Conservation (phyloP, 30 jellyfish, hydroid and myxozoan genomes). For the Aurelia sp. region DNA sequence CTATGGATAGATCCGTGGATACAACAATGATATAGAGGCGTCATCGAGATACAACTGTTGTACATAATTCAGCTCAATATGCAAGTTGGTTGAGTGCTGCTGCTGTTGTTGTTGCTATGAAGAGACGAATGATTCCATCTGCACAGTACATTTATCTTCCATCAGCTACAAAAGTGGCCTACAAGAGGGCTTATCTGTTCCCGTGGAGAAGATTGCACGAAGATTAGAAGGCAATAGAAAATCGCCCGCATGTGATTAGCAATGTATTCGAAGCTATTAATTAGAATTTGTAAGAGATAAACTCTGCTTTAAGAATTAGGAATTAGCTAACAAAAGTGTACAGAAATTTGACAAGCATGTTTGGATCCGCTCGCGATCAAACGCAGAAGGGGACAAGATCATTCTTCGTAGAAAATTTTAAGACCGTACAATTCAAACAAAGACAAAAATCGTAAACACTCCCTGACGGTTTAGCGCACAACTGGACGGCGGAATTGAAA, state of each 20-base stretch:
- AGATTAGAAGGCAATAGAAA: conserved; percentile 66
- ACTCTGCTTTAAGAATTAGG: conserved; percentile 38
- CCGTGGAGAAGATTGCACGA: conserved; percentile 56
- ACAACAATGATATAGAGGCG: too few relatives aligned
- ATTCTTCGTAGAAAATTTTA: not conserved
- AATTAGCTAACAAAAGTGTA: conserved; percentile 14
- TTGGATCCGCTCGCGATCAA: conserved; percentile 20
- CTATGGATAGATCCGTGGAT: not conserved
- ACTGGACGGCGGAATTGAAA: too few relatives aligned
- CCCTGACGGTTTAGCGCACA: too few relatives aligned
- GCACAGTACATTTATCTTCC: too few relatives aligned
- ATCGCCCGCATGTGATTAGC: conserved; percentile 68
- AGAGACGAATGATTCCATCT: too few relatives aligned
- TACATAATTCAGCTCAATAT: too few relatives aligned
- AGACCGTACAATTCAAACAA: conserved; percentile 1
- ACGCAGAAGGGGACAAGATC: conserved; percentile 44
- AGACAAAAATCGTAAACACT: conserved; percentile 9
- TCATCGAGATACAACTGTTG: too few relatives aligned
- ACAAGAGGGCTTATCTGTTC: conserved; percentile 17
- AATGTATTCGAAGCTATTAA: conserved; percentile 49
- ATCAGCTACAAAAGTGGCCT: not conserved
- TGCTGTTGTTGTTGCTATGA: too few relatives aligned
- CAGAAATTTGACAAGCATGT: conserved; percentile 19
- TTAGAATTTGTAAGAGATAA: conserved; percentile 60
- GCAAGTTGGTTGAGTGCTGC: too few relatives aligned